Evolutionary conservation across 2,113 vertebrate species (phyloP).

Genomic region (Cheirogaleus medius): DNA sequence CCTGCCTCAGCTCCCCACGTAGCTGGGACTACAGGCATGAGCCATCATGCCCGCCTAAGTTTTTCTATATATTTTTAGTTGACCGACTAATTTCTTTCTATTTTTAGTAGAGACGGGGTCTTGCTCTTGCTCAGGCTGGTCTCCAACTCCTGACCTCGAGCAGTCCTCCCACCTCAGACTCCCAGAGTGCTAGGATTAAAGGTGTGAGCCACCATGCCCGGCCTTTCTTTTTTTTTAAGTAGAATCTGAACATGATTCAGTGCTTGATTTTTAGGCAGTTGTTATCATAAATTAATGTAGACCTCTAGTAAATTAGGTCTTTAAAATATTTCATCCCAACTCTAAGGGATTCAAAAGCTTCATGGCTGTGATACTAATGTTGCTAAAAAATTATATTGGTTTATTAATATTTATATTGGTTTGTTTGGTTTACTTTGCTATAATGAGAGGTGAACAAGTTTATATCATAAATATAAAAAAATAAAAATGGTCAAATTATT

Average conservation of each 20-base stretch:
- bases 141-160: too few species aligned
- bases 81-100: too few species aligned
- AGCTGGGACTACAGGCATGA: too few species aligned
- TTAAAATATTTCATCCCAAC: not conserved
- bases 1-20: too few species aligned
- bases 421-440: not conserved
- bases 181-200: too few species aligned
- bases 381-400: not conserved
- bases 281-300: not conserved
- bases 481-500: not conserved
- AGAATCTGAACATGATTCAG: not conserved
- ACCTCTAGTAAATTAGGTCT: not conserved
- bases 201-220: too few species aligned
- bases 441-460: not conserved
- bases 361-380: not conserved
- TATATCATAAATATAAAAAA: not conserved
- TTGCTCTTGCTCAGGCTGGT: too few species aligned
- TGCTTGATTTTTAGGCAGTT: not conserved
- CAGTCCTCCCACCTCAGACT: too few species aligned
- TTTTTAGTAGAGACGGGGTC: too few species aligned
- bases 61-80: too few species aligned
- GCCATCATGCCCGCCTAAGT: too few species aligned
- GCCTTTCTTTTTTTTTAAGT: constrained; percentile 40
- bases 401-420: not conserved
- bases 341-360: not conserved